phyloP scores from a whole-genome alignment of 2,797 vertebrate genomes.

The Ciconia nigra region DNA sequence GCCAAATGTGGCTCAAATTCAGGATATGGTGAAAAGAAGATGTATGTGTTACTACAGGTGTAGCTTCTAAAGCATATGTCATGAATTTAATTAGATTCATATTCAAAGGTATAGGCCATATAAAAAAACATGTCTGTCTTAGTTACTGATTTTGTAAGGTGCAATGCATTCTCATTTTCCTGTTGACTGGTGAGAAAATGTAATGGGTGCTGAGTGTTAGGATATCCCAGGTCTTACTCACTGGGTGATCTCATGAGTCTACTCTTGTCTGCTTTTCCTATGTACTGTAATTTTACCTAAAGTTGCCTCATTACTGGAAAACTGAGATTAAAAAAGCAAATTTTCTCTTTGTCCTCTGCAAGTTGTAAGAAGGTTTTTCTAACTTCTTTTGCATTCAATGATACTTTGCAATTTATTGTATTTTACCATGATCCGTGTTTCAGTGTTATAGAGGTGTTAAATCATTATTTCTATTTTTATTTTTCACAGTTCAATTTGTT shows the following conservation, averaged over 20 bases:
- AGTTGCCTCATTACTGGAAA: not conserved
- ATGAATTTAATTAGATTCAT: not conserved
- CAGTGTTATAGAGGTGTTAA: not conserved
- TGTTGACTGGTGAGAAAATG: not conserved
- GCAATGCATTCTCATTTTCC: not conserved
- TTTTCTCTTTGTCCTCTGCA: not conserved
- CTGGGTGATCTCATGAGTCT: not conserved
- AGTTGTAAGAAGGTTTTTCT: not conserved
- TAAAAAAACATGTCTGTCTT: not conserved
- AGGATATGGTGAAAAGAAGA: not conserved
- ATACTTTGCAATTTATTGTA: not conserved
- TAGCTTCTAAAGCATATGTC: not conserved
- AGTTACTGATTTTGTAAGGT: not conserved
- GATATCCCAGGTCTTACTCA: not conserved
- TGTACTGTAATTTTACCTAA: not conserved
- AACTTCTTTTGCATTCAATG: not conserved
- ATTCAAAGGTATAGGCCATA: not conserved
- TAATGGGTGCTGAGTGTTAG: not conserved
- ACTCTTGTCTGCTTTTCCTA: not conserved
- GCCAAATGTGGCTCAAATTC: not conserved
- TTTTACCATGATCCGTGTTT: not conserved
- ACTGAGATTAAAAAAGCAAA: not conserved
- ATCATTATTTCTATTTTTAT: not conserved
- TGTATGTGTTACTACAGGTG: not conserved
- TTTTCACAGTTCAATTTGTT: not conserved